Conservation (phyloP, 2,797 vertebrate species). For the Sphenopsis melanotis region DNA sequence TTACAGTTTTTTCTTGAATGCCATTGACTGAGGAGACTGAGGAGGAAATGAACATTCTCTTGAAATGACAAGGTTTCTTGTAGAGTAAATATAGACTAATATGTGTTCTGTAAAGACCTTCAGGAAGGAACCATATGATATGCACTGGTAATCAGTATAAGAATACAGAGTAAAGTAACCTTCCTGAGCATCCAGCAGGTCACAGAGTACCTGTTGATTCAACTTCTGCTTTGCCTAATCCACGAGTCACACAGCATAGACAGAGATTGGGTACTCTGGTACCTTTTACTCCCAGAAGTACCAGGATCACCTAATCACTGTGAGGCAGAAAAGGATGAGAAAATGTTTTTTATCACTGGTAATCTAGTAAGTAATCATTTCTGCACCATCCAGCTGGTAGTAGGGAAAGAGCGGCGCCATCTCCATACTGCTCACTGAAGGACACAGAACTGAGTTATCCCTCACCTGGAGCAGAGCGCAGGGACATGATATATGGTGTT, state of each 20-base stretch:
- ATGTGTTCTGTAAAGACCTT: background rate
- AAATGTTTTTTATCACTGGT: background rate
- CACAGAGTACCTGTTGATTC: background rate
- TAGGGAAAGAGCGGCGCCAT: background rate
- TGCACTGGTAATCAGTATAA: background rate
- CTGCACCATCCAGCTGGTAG: background rate
- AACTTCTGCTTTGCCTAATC: background rate
- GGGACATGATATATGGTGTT: background rate
- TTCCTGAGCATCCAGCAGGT: background rate
- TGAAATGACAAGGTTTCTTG: background rate
- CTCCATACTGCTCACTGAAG: background rate
- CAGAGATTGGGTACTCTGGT: background rate
- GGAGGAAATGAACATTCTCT: background rate
- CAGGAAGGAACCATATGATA: background rate
- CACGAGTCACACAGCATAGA: background rate
- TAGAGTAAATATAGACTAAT: background rate
- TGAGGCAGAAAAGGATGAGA: background rate
- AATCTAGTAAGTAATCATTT: background rate
- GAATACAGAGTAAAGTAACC: background rate
- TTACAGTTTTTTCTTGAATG: background rate
- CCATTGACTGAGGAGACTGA: background rate
- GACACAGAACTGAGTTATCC: background rate
- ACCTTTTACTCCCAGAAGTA: background rate
- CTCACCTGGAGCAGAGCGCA: background rate
- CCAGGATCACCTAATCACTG: background rate